Conservation (phyloP, 2,113 vertebrate species). For the Tragelaphus imberbis region DNA sequence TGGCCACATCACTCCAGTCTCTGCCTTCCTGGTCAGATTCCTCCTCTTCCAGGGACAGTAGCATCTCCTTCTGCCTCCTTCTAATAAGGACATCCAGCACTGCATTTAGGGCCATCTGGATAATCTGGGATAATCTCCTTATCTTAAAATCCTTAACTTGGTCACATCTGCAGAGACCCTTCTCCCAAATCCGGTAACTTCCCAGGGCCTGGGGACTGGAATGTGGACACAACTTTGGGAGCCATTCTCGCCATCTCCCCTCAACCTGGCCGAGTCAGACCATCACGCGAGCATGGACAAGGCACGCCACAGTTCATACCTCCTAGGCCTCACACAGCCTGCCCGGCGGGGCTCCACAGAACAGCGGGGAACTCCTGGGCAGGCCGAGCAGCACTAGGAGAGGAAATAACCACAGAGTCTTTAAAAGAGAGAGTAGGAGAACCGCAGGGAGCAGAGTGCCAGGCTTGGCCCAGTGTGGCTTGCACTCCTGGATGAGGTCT, state of each 20-base stretch:
- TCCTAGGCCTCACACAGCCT: background rate
- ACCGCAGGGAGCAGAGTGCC: rapidly evolving
- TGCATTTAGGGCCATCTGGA: background rate
- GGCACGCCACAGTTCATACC: background rate
- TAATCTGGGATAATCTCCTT: background rate
- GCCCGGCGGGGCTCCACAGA: background rate
- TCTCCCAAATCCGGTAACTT: background rate
- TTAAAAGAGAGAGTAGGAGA: background rate
- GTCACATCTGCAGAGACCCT: background rate
- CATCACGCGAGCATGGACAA: rapidly evolving
- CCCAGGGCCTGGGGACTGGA: background rate
- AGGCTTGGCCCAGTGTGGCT: background rate
- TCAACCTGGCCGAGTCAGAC: background rate
- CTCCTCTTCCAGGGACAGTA: background rate
- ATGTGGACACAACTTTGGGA: background rate
- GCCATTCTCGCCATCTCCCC: background rate
- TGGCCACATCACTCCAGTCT: background rate
- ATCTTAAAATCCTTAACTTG: background rate
- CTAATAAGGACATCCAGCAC: background rate
- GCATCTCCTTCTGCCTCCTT: background rate
- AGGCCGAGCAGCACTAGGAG: background rate
- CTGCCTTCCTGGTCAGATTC: background rate
- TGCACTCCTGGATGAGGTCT: too few species aligned
- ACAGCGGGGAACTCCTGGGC: rapidly evolving
- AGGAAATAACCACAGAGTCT: background rate